These are phyloP conservation scores for Scomber scombrus DNA, from an alignment of 2,113 vertebrate genomes.

Conservation along the genomic window DNA sequence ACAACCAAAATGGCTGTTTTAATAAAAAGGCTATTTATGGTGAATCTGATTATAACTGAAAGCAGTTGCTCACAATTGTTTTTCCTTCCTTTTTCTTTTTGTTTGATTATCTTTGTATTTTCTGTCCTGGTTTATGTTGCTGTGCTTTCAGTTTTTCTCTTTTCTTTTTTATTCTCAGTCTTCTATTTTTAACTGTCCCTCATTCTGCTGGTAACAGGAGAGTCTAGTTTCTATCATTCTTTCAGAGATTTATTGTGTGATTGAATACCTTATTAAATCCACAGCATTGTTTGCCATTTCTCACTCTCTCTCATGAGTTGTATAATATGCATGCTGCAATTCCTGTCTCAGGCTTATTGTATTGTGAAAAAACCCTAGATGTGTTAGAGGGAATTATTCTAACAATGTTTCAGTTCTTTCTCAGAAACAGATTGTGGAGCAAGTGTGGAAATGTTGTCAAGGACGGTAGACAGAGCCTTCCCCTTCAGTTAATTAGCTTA, in stretches of 20 bases:
- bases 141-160: neutral
- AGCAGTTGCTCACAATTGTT: neutral
- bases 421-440: neutral
- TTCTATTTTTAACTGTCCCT: conserved; percentile 23
- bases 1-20: neutral
- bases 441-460: neutral
- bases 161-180: neutral
- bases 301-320: neutral
- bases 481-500: neutral
- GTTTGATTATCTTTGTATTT: neutral
- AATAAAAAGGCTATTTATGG: neutral
- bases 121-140: neutral
- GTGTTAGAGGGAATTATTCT: neutral
- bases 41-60: conserved; percentile 11
- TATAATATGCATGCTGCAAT: neutral
- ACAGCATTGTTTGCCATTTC: neutral
- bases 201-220: conserved; percentile 1
- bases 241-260: conserved; percentile 2
- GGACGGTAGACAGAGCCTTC: neutral
- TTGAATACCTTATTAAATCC: neutral
- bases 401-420: neutral
- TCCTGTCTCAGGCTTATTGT: neutral
- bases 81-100: neutral
- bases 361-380: neutral
- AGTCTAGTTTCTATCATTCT: conserved; percentile 5